phyloP scores from a whole-genome alignment of 2,888 invertebrate species.

The Ypsolopha sequella region DNA sequence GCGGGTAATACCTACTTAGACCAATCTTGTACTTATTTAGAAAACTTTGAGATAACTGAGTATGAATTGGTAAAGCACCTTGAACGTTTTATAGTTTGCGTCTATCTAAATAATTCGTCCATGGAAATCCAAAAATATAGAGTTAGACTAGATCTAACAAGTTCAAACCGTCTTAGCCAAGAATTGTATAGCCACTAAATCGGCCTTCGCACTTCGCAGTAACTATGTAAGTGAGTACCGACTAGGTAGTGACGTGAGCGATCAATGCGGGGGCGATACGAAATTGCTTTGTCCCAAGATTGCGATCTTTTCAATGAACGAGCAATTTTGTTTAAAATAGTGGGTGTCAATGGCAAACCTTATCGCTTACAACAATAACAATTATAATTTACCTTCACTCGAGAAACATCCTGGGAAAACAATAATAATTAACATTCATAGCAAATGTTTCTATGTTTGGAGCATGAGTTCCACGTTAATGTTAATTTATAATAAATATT shows the following conservation, averaged over 20 bases:
- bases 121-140: no score
- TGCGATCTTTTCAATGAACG: conserved; percentile 40
- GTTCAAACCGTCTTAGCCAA: neutral
- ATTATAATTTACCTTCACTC: no score
- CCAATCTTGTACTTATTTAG: no score
- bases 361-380: neutral
- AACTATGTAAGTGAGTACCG: conserved; percentile 16
- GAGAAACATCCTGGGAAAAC: no score
- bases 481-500: neutral
- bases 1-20: no score
- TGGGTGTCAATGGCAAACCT: conserved; percentile 2
- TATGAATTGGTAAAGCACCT: no score
- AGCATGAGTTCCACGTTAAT: neutral
- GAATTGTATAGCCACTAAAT: no score
- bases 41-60: no score
- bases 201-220: neutral
- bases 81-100: no score
- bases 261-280: conserved; percentile 47
- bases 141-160: neutral
- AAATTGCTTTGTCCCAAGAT: conserved; percentile 42
- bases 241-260: conserved; percentile 39
- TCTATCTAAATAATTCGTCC: no score
- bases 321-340: neutral
- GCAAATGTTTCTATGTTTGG: no score
- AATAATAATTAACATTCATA: no score